Evolutionary conservation across 2,113 vertebrate genomes (phyloP), one percentile per base, ranked within the genome.

Genomic region (Sisor rabdophorus): DNA sequence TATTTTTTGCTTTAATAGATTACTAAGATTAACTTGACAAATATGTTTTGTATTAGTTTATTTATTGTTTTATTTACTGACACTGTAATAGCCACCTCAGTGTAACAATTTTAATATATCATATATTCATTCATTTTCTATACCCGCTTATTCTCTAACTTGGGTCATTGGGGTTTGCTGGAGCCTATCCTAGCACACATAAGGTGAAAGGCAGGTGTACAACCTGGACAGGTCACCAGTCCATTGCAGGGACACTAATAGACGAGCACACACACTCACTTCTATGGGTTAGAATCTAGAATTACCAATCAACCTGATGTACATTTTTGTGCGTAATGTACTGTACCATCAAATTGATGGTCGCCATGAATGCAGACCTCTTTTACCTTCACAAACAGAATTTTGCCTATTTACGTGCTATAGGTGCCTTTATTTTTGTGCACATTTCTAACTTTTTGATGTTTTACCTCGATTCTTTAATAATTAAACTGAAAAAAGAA

Each of bases 31-130:
- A n/a, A n/a, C n/a, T n/a, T n/a, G n/a, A n/a, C n/a, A n/a, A n/a
- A n/a, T n/a, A n/a, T n/a, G n/a, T n/a, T n/a, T n/a, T n/a, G n/a
- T n/a, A 13, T 24, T n/a, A 44, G 82, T 87, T 88, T 87, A 89
- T 88, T 90, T 86, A 88, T 89, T 88, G 83, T 87, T 87, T 81
- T 81, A 80, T 82, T 55, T 24, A 87, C 85, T 63, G 19, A n/a
- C n/a, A 55, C 13, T 24, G 69, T 26, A 50, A 59, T 69, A 32
- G 53, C 75, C 36, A 76, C 24, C 64, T 52, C 7, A 60, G 19
- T 60, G 13, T 70, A 24, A 77, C 54, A 28, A 59, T 36, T 59
- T 30, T 53, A 71, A 54, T 53, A 52, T 71, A 26, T 54, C 28
- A 53, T 9, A n/a, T n/a, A n/a, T n/a, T n/a, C n/a, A n/a, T n/a